Evolutionary conservation across 1,140 invertebrate genomes (phyloP).

Genomic region (Aphelinus certus): DNA sequence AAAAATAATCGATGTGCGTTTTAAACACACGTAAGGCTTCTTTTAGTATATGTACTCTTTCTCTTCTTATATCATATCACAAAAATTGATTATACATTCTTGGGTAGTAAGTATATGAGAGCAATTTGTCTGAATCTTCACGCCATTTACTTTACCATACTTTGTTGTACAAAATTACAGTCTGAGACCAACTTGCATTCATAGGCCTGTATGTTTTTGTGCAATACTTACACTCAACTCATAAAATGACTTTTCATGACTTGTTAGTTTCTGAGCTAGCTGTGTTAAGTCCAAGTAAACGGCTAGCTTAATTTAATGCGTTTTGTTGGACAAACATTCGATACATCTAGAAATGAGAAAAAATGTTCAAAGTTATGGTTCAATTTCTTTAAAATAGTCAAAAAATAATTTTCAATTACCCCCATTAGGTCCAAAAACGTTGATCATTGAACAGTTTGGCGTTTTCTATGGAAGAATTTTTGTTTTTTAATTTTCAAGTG

Average conservation of each 20-base stretch:
- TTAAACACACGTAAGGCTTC: slow-evolving; percentile 45
- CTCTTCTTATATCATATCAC: slow-evolving; percentile 54
- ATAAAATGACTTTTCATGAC: slow-evolving; percentile 40
- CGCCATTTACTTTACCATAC: slow-evolving; percentile 29
- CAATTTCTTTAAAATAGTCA: neutral
- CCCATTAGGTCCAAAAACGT: slow-evolving; percentile 60
- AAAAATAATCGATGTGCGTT: slow-evolving; percentile 34
- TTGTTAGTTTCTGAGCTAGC: slow-evolving; percentile 45
- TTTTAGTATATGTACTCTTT: slow-evolving; percentile 47
- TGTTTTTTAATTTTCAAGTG: no score
- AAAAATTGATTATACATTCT: slow-evolving; percentile 54
- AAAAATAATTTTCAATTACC: slow-evolving; percentile 46
- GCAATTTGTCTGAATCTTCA: slow-evolving; percentile 55
- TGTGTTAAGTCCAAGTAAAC: slow-evolving; percentile 58
- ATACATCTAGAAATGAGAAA: slow-evolving; percentile 51
- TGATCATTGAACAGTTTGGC: slow-evolving; percentile 61
- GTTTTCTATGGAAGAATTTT: slow-evolving; percentile 54
- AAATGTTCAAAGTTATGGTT: slow-evolving; percentile 5
- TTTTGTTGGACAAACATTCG: slow-evolving; percentile 60
- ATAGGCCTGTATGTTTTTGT: slow-evolving; percentile 58
- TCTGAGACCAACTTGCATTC: slow-evolving; percentile 54
- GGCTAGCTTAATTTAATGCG: slow-evolving; percentile 65
- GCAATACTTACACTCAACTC: slow-evolving; percentile 40
- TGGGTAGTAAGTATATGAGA: slow-evolving; percentile 42
- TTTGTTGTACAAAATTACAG: slow-evolving; percentile 32